These are phyloP conservation scores for Falco cherrug DNA, from an alignment of 2,797 vertebrate genomes.

Conservation along the genomic window DNA sequence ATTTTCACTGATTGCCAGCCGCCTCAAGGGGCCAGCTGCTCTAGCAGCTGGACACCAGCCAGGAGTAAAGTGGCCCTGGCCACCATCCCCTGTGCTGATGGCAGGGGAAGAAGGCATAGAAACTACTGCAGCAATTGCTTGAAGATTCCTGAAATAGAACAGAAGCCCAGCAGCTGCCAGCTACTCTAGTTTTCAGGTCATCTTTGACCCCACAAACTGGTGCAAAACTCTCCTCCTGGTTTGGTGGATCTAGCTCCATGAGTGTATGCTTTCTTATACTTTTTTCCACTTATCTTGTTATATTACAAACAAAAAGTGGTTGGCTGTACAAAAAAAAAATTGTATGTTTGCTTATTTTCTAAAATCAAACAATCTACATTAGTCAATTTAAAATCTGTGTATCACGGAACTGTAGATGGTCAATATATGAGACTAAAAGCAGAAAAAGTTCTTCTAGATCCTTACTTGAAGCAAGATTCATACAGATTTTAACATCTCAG, in stretches of 20 bases:
- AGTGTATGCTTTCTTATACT: background rate
- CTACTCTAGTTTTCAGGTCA: background rate
- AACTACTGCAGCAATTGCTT: background rate
- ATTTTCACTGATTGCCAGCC: slow-evolving; percentile 43
- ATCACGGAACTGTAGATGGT: background rate
- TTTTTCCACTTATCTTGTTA: background rate
- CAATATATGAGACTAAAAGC: background rate
- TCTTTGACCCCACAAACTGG: background rate
- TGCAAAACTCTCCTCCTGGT: background rate
- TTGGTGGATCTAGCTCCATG: background rate
- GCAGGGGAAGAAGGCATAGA: background rate
- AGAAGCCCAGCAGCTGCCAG: background rate
- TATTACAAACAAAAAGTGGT: background rate
- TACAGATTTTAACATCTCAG: background rate
- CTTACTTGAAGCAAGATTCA: background rate
- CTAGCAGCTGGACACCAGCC: slow-evolving; percentile 28
- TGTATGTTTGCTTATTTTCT: background rate
- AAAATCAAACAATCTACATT: background rate
- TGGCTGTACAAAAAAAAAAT: background rate
- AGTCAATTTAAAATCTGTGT: background rate
- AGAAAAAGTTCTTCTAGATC: background rate
- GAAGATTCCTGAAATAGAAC: background rate
- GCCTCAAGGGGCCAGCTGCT: slow-evolving; percentile 17
- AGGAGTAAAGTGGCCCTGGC: slow-evolving; percentile 44
- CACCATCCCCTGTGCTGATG: background rate